Base-by-base conservation (phyloP, 1,140 invertebrate genomes). In the Drosophila chauvacae region DNA sequence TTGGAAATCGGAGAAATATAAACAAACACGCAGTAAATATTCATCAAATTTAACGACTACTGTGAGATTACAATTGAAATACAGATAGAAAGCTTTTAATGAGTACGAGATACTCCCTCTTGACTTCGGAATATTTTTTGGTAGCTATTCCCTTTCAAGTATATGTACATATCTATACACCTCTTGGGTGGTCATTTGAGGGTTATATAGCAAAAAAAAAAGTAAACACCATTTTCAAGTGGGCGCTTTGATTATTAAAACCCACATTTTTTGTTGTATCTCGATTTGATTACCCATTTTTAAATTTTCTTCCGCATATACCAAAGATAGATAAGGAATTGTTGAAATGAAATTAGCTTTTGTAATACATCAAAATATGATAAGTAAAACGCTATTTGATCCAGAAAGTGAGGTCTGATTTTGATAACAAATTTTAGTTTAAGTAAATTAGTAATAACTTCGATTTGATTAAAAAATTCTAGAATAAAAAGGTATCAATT, bases 51-150 rank as follows among this genome's bases (percentile, higher is more conserved):
- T 33, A 23, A 50, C 44, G 50, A 56, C 39, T 47, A 30, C 30
- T 47, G 33, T 47, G 18, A 7, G 26, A 69, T 30, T 18, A n/a
- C 2, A 53, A 68, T 41, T 14, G 28, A 35, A 37, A 42, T 68
- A 18, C 7, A 68, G 62, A 70, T 47, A 68, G 33, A 39, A 47
- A 23, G 41, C 62, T 39, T 39, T 56, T 64, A 26, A 66, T 64
- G 26, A 23, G 44, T 33, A n/a, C 16, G 11, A 10, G 20, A 47
- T 51, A 51, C 30, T 53, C 61, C 65, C 65, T 42, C 37, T 53
- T 66, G 33, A 42, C 16, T 37, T 64, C 14, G 28, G 61, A 63
- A 23, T 57, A 37, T 11, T 45, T 37, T 26, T 1, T 7, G 16
- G n/a, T 13, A 14, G 41, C 14, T 20, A 18, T 20, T 57, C 11